A percentile compares a stretch with the other conserved stretches of the same genome.
These are phyloP conservation scores for Caprella mutica DNA, from an alignment of 2,888 invertebrate genomes.

Conservation along the genomic window DNA sequence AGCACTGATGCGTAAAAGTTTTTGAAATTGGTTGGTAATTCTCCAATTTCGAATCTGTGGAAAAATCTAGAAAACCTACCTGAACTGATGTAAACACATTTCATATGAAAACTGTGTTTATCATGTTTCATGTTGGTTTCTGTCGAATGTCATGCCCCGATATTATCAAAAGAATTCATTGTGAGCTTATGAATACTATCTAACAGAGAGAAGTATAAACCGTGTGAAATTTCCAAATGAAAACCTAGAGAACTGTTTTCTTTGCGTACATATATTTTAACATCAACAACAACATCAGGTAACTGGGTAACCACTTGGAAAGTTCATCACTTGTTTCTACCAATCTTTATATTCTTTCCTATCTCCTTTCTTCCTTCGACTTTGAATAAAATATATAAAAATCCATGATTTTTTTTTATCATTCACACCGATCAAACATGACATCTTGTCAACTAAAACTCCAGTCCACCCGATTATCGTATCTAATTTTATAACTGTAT, in stretches of 20 bases:
- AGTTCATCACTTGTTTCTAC: slow-evolving; percentile 9
- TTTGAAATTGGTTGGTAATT: neutral
- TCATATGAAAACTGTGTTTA: neutral
- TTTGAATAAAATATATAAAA: no score
- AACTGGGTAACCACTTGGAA: slow-evolving; percentile 18
- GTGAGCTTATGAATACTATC: no score
- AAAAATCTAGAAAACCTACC: neutral
- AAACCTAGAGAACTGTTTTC: slow-evolving; percentile 32
- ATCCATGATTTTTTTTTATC: no score
- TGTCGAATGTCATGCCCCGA: neutral
- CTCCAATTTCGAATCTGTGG: neutral
- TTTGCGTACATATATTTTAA: slow-evolving; percentile 18
- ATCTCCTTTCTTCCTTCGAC: neutral
- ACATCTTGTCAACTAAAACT: no score
- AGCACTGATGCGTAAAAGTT: neutral
- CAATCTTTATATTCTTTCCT: neutral
- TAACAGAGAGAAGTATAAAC: slow-evolving; percentile 1
- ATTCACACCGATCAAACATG: no score
- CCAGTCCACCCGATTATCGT: no score
- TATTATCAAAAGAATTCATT: no score
- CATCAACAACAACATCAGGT: slow-evolving; percentile 3
- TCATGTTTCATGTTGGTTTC: neutral
- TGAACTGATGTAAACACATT: neutral
- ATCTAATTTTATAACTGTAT: no score
- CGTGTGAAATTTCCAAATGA: slow-evolving; percentile 24